phyloP scores from a whole-genome alignment of 2,113 vertebrate genomes.

The Paracanthobrama guichenoti region DNA sequence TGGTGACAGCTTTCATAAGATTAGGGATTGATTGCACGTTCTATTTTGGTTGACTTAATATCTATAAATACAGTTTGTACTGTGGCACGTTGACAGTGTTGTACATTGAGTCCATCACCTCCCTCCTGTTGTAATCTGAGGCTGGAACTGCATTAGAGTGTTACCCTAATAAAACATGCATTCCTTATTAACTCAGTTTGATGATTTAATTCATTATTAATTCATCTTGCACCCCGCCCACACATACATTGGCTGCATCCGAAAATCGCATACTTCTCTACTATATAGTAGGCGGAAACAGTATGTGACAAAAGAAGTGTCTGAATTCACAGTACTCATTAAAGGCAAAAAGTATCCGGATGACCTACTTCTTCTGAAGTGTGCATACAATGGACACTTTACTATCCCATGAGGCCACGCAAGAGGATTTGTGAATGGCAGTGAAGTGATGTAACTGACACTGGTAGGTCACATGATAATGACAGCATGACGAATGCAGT shows the following conservation, averaged over 20 bases:
- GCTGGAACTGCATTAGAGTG: neutral
- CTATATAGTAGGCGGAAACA: too few species aligned
- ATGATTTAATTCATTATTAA: neutral
- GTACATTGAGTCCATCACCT: neutral
- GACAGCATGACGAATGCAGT: too few species aligned
- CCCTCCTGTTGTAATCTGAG: neutral
- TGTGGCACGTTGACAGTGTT: neutral
- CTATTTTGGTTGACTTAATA: neutral
- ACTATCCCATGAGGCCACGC: too few species aligned
- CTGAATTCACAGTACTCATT: too few species aligned
- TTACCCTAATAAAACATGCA: neutral
- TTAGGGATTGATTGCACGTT: neutral
- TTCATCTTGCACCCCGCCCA: neutral
- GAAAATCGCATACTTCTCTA: too few species aligned
- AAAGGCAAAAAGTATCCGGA: too few species aligned
- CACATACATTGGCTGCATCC: neutral
- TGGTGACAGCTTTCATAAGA: constrained; percentile 12
- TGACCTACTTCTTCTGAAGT: too few species aligned
- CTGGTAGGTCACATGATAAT: too few species aligned
- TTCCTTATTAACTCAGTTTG: neutral
- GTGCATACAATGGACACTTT: too few species aligned
- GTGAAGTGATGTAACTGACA: too few species aligned
- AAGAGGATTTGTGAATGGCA: too few species aligned
- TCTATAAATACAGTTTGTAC: constrained; percentile 9
- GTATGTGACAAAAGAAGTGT: too few species aligned